Conservation (phyloP, 1,140 invertebrate genomes). For the Saccostrea cuccullata region DNA sequence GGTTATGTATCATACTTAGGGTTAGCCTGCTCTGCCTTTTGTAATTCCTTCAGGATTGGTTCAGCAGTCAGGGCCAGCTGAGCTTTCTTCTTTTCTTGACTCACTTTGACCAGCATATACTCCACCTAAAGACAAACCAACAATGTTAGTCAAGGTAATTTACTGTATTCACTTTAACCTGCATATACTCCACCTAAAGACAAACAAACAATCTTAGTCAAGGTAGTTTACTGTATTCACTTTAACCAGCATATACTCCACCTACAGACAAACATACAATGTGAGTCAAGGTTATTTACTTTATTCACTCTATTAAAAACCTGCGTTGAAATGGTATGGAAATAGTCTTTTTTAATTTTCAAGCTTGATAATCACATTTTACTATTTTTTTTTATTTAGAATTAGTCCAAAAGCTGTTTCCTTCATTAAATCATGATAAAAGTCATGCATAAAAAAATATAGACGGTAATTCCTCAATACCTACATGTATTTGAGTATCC, state of each 20-base stretch:
- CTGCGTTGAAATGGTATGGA: no score
- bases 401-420: no score
- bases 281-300: background rate
- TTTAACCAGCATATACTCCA: conserved; percentile 82
- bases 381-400: no score
- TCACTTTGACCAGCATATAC: conserved; percentile 97
- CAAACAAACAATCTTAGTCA: background rate
- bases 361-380: no score
- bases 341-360: no score
- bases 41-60: conserved; percentile 87
- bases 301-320: background rate
- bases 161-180: background rate
- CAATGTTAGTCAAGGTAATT: background rate
- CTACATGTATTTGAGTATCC: no score
- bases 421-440: no score
- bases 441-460: no score
- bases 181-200: conserved; percentile 83
- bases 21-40: conserved; percentile 88
- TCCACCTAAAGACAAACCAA: conserved; percentile 83
- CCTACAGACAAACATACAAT: conserved; percentile 68
- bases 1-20: conserved; percentile 83
- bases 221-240: background rate
- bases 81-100: conserved; percentile 90
- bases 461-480: no score
- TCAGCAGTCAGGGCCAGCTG: conserved; percentile 90